Evolutionary conservation across 2,888 invertebrate genomes (phyloP).

Genomic region (Tanytarsus gracilentus): DNA sequence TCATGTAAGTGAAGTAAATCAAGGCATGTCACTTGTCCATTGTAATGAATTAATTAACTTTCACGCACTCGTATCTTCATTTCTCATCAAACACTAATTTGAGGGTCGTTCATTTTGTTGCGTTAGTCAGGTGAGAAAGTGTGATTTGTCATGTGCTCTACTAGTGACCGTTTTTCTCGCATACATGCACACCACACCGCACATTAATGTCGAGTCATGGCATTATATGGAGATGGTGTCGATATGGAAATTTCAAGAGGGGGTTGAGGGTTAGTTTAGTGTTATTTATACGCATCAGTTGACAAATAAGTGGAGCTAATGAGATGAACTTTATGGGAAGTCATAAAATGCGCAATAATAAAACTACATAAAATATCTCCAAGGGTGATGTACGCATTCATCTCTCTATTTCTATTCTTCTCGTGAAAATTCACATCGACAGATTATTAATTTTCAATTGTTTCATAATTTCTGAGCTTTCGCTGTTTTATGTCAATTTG

Average conservation of each 20-base stretch:
- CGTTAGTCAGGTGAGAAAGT: conserved; percentile 19
- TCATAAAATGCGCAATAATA: neutral
- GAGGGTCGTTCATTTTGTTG: neutral
- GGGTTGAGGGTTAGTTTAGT: conserved; percentile 13
- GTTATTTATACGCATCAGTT: conserved; percentile 19
- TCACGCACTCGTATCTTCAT: conserved; percentile 23
- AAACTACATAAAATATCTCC: too few relatives aligned
- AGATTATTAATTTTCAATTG: too few relatives aligned
- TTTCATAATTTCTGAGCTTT: too few relatives aligned
- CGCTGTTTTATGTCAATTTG: too few relatives aligned
- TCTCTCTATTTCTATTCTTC: too few relatives aligned
- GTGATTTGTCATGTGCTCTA: conserved; percentile 21
- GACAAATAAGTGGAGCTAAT: conserved; percentile 17
- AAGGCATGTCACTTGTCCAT: too few relatives aligned
- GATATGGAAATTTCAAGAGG: neutral
- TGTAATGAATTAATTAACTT: conserved; percentile 18
- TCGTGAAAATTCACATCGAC: too few relatives aligned
- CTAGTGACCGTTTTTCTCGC: too few relatives aligned
- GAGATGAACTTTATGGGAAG: neutral
- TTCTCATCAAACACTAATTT: neutral
- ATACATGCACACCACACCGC: too few relatives aligned
- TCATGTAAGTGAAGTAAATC: too few relatives aligned
- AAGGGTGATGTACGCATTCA: too few relatives aligned
- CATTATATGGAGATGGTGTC: neutral
- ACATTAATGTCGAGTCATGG: too few relatives aligned